A percentile compares a stretch with the other conserved stretches of the same genome.
These are phyloP conservation scores for Simalia tracyae DNA, from an alignment of 2,797 vertebrate species.

Conservation along the genomic window DNA sequence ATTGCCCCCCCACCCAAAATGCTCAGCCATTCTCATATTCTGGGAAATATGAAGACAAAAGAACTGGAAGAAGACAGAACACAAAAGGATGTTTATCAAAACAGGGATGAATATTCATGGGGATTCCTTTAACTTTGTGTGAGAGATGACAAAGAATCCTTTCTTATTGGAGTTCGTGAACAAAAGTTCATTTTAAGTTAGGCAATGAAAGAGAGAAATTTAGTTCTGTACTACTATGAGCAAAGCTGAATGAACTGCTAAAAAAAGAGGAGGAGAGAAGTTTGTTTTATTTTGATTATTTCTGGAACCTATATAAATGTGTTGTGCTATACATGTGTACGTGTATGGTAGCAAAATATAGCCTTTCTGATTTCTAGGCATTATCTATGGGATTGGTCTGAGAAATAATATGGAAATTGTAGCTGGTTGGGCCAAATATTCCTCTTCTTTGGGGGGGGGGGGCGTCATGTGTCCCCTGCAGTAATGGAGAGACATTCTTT, in stretches of 20 bases:
- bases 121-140: background rate
- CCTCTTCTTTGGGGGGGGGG: too few species aligned
- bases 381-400: background rate
- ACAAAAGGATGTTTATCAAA: conserved; percentile 8
- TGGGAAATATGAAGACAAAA: conserved; percentile 31
- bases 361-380: background rate
- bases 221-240: background rate
- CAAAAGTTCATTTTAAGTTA: conserved; percentile 14
- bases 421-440: background rate
- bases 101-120: conserved; percentile 16
- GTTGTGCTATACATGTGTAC: background rate
- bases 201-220: background rate
- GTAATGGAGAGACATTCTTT: background rate
- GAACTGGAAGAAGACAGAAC: conserved; percentile 6
- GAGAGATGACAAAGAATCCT: background rate
- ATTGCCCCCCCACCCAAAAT: conserved; percentile 14
- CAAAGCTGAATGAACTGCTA: background rate
- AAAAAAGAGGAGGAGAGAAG: background rate
- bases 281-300: background rate
- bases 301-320: background rate
- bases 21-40: background rate
- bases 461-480: background rate
- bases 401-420: background rate
- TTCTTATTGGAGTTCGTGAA: conserved; percentile 15
- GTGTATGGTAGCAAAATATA: background rate